Evolutionary conservation across 1,140 invertebrate species (phyloP).

Genomic region (Gonatopus flavifemur): DNA sequence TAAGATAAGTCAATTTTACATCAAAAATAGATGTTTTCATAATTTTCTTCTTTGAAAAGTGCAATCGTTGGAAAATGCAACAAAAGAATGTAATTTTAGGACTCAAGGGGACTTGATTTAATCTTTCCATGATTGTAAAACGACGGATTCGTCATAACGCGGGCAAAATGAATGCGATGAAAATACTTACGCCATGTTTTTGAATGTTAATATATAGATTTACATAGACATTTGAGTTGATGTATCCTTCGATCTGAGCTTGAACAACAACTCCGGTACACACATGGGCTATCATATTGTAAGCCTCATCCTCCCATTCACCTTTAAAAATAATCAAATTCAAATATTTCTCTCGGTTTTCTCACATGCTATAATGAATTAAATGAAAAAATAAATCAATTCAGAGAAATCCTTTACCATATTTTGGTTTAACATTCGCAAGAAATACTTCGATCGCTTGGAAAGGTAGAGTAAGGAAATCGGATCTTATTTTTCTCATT

Average conservation of each 20-base stretch:
- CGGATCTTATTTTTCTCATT: slow-evolving; percentile 85
- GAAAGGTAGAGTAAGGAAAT: slow-evolving; percentile 92
- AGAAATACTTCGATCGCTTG: slow-evolving; percentile 93
- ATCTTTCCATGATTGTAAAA: no score
- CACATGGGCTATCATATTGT: slow-evolving; percentile 72
- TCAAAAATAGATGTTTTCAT: no score
- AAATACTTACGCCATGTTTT: slow-evolving; percentile 45
- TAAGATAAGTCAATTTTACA: no score
- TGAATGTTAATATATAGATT: slow-evolving; percentile 47
- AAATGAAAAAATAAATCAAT: slow-evolving; percentile 17
- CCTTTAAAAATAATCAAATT: slow-evolving; percentile 17
- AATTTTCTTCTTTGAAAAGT: no score
- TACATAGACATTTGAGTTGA: slow-evolving; percentile 55
- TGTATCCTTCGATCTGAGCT: slow-evolving; percentile 83
- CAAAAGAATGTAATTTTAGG: no score
- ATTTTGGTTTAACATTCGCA: slow-evolving; percentile 81
- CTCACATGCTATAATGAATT: background rate
- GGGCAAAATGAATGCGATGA: background rate
- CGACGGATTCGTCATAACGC: no score
- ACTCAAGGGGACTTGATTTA: no score
- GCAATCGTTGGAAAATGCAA: no score
- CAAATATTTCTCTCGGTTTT: background rate
- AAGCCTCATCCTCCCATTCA: slow-evolving; percentile 76
- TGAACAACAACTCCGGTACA: slow-evolving; percentile 79
- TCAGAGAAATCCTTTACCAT: slow-evolving; percentile 62